Base-by-base conservation (phyloP, 2,888 invertebrate genomes). In the Congeria kusceri region DNA sequence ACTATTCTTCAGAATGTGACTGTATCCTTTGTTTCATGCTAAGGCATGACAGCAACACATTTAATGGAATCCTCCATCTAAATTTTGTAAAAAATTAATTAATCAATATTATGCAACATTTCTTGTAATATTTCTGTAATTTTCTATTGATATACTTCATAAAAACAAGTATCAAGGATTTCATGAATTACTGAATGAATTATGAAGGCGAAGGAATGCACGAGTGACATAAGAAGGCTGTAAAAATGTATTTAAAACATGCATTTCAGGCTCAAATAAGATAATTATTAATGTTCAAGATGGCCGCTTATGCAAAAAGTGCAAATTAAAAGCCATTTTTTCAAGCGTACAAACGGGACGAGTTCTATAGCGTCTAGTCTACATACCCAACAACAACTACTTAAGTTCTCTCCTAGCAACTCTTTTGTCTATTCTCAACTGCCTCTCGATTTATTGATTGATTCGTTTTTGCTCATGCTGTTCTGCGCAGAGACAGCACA, bases 401-500 rank as follows among this genome's bases (percentile, higher is more conserved):
- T 98, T 98, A 92, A 98, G 96, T 95, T 98, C 98, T 92, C 97
- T 95, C 93, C 98, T 95, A 93, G 99, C 99, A 97, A 99, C 99
- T 94, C 99, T 96, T 95, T 99, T 99, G 95, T 99, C 99, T 95
- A 98, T 97, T 94, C 98, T 96, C 94, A 99, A 96, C 95, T 99
- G 99, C 95, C 98, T 96, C 95, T 99, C 99, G 95, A 99, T 99
- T 96, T 99, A 99, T 95, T 99, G 98, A 95, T 99, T 99, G 95
- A 99, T 99, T 95, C 99, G 96, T 96, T 99, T 99, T 96, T 99
- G 99, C 96, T 99, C 99, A 95, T 99, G 98, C 95, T 99, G 99
- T 96, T 99, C 99, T 95, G 99, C 99, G 95, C 98, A 98, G 95
- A 99, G 96, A 96, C 99, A 99, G 96, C 99, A 99, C 97, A 99